These are phyloP conservation scores for Holacanthus passer DNA, from an alignment of 2,113 vertebrate genomes.

Conservation along the genomic window DNA sequence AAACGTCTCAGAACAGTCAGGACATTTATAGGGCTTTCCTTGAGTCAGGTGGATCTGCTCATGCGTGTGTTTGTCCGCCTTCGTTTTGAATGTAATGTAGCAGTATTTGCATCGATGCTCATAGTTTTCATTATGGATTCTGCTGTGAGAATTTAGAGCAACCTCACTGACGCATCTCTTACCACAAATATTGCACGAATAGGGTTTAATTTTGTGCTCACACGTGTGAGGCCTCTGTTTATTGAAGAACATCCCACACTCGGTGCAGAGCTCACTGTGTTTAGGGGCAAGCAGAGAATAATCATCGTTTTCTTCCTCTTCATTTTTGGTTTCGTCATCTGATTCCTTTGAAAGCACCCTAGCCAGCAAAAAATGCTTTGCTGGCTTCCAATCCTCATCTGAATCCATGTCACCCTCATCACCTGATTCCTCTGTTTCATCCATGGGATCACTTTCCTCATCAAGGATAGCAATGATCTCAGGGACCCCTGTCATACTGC, in stretches of 20 bases:
- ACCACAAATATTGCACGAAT: conserved; percentile 61
- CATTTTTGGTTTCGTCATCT: background rate
- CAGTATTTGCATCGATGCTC: conserved; percentile 70
- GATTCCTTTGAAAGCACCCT: background rate
- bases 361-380: background rate
- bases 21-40: conserved; percentile 61
- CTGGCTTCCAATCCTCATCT: conserved; percentile 25
- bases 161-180: conserved; percentile 53
- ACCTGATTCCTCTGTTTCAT: background rate
- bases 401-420: conserved; percentile 6
- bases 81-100: conserved; percentile 51
- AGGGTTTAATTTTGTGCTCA: conserved; percentile 63
- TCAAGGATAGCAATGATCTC: conserved; percentile 1
- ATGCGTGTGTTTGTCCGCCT: conserved; percentile 55
- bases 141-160: conserved; percentile 43
- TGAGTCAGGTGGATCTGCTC: conserved; percentile 48
- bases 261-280: conserved; percentile 58
- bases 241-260: conserved; percentile 61
- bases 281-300: background rate
- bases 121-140: conserved; percentile 50
- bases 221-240: conserved; percentile 48
- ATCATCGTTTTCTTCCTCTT: background rate
- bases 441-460: conserved; percentile 22
- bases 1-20: conserved; percentile 56
- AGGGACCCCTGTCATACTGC: background rate